Base-by-base conservation (phyloP, 1,140 invertebrate genomes). In the Mamestra configurata region DNA sequence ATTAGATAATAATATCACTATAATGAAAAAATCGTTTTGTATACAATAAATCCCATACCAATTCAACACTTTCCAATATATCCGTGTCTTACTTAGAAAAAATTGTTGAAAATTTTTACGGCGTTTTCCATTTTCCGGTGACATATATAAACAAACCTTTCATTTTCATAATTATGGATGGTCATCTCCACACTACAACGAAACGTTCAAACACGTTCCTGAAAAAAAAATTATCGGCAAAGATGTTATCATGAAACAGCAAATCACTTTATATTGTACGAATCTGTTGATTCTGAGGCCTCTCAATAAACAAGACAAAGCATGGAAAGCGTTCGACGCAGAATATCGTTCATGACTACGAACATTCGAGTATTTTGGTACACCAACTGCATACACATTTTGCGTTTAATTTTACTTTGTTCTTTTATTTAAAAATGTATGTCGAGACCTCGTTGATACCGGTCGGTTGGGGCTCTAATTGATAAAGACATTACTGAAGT, bases 401-500 rank as follows among this genome's bases (percentile, higher is more conserved):
- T 11, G 20, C 24, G 18, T 51, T 71, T 35, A 20, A 71, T 51
- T 51, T 71, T 31, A 18, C 49, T 71, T 71, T 71, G 68, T 51
- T 70, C 24, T 53, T 49, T 71, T 71, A 57, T 73, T 57, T 43
- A 73, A 22, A 49, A 73, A 40, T 73, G n/a, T 49, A 20, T 57
- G 53, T 8, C 71, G 24, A 73, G 71, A 57, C 10, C 51, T 37
- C 31, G 49, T 40, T 40, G 51, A 59, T 59, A 49, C 46, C 22
- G 27, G 53, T 18, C 35, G 8, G 53, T 22, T 40, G 18, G 10
- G 71, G 20, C 71, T 73, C 71, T 40, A 40, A 73, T 73, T 73
- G 71, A 73, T 59, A 59, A 57, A 73, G 71, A 40, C 53, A 61
- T 64, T 76, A 49, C 49, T 57, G 35, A n/a, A 24, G 15, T 64